Evolutionary conservation across 2,113 vertebrate genomes (phyloP), one percentile per base, ranked within the genome.

Genomic region (Mesocricetus auratus): DNA sequence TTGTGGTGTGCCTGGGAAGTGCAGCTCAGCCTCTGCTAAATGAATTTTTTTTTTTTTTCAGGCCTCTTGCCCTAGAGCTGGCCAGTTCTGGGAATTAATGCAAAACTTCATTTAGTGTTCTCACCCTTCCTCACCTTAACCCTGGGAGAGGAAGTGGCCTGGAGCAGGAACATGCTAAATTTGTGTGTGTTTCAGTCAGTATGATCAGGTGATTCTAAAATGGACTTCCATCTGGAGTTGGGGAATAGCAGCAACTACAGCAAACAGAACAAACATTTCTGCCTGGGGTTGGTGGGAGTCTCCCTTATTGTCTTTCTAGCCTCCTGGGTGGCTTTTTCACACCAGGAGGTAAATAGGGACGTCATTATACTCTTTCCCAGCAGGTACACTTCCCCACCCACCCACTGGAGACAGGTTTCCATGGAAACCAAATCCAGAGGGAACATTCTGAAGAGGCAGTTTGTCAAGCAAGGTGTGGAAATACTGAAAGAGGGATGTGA

Each of bases 401-500:
- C 12, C 29, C 82, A 47, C 21, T 36, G 68, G 83, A 90, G 94
- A 86, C 13, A 45, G 88, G 58, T 95, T 95, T 94, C 94, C 71
- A 94, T 31, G 89, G 96, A 91, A 94, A 93, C 93, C 91, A 86
- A 86, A 53, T 68, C 93, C 11, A 71, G 91, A 69, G 39, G 50
- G 85, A 87, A 64, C 16, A 3, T 60, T 42, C 36, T 74, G 10
- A 9, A 73, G 42, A 96, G 85, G 36, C 91, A 91, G 17, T 50
- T 69, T 71, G 47, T 89, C 24, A 45, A 69, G 36, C 33, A 62
- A n/a, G 64, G 62, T 82, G 71, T 91, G 89, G 19, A 3, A 64
- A 77, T 86, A 71, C 58, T 73, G 47, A 87, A 39, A 36, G 60
- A 86, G 33, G 91, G 77, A 17, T 36, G 36, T 29, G 45, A 36